Base-by-base conservation (phyloP, 2,113 vertebrate genomes). In the Neopipo cinnamomea region DNA sequence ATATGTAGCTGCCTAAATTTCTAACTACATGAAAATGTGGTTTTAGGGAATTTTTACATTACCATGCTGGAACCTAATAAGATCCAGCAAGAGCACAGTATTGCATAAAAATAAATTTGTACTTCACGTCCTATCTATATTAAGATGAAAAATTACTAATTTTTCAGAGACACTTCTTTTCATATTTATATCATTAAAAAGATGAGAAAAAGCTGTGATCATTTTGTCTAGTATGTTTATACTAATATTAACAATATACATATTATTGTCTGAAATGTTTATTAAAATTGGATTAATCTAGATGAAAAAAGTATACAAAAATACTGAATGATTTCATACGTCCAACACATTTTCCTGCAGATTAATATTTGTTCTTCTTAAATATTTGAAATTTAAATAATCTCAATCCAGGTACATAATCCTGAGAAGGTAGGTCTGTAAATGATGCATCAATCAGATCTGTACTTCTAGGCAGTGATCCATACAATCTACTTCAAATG, bases 191-290 rank as follows among this genome's bases (percentile, higher is more conserved):
- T 22, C 0, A 58, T 53, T 55, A 65, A 68, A 22, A 44, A 55
- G 1, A 67, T n/a, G 6, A 3, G 5, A 28, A 79, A 39, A 55
- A 28, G 7, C 0, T 1, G 0, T 24, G 7, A 35, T 49, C 18
- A n/a, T 6, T 59, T 70, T 35, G 6, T 8, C 11, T 16, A 55
- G 66, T n/a, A 44, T 24, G 7, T 61, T 74, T 78, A 27, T 21
- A 39, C 3, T 27, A 30, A 21, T 30, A 9, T 30, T 79, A 23
- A 33, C 3, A 52, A 33, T 5, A 22, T 59, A 33, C 5, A 22
- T 59, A 65, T 68, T 42, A 59, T 13, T 39, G 4, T 55, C 23
- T 61, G 23, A 81, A 23, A n/a, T 68, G 1, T 47, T 91, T 71
- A 47, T 86, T 71, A 47, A 53, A 79, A 66, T 33, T 67, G 2